Conservation (phyloP, 2,113 vertebrate species). For the Poecilia latipinna region DNA sequence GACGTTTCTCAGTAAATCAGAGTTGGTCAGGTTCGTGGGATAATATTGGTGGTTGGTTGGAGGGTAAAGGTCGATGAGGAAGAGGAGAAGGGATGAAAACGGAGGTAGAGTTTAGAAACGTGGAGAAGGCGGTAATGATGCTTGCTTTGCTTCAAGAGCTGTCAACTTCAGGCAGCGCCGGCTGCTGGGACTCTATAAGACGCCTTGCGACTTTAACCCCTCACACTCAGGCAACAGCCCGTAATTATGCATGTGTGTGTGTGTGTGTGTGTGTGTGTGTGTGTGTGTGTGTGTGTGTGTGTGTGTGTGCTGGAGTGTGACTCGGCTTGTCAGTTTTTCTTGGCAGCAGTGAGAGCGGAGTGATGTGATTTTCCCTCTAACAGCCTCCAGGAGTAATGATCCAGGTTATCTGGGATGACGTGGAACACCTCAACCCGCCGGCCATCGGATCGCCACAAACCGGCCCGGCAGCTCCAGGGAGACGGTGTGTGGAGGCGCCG, state of each 20-base stretch:
- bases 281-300: conserved; percentile 20
- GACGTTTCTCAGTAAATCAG: conserved; percentile 42
- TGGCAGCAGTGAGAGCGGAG: conserved; percentile 48
- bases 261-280: background rate
- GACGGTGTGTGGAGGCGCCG: conserved; percentile 47
- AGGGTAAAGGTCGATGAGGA: conserved; percentile 65
- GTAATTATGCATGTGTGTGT: conserved; percentile 8
- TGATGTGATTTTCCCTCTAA: conserved; percentile 69
- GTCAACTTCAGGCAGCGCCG: conserved; percentile 53
- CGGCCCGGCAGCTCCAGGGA: conserved; percentile 54
- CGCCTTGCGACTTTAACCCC: conserved; percentile 35
- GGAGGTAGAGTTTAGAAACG: conserved; percentile 9
- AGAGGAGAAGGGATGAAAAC: conserved; percentile 43
- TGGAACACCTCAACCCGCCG: conserved; percentile 68
- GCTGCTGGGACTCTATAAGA: conserved; percentile 33
- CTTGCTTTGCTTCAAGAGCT: conserved; percentile 59
- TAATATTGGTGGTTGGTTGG: conserved; percentile 58
- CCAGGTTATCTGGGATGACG: conserved; percentile 71
- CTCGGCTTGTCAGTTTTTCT: conserved; percentile 60
- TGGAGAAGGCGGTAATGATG: conserved; percentile 56
- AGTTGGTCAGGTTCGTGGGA: conserved; percentile 14
- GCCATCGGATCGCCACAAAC: conserved; percentile 43
- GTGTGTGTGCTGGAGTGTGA: conserved; percentile 44
- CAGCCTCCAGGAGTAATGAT: conserved; percentile 73
- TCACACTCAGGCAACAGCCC: conserved; percentile 19